Percentiles rank a stretch among this genome's conserved stretches.
These are phyloP conservation scores for Corapipo altera DNA, from an alignment of 2,113 vertebrate genomes.

Conservation along the genomic window DNA sequence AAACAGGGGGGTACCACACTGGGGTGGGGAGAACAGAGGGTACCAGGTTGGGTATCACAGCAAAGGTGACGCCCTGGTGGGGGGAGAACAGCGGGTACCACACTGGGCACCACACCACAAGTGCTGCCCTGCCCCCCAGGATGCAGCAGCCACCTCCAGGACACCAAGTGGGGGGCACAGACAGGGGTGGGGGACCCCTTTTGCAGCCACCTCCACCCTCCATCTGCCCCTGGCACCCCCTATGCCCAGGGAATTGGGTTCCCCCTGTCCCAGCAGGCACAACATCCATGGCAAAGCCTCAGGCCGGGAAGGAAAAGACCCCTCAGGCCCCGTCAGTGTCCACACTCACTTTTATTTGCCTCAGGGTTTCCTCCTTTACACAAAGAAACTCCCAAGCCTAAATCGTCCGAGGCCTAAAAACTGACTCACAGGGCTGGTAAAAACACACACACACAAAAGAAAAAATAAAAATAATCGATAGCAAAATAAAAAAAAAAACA, in stretches of 20 bases:
- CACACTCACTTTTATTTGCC: slow-evolving; percentile 2
- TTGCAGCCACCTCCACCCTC: neutral
- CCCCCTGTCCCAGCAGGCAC: neutral
- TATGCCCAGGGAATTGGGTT: neutral
- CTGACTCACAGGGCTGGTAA: neutral
- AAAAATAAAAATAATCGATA: too few species aligned
- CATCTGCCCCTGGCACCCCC: neutral
- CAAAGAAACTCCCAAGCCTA: neutral
- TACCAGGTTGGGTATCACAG: too few species aligned
- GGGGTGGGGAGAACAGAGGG: too few species aligned
- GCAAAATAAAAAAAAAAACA: neutral
- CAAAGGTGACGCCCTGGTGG: neutral
- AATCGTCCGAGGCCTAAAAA: slow-evolving; percentile 1
- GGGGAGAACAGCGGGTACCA: neutral
- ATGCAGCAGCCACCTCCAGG: neutral
- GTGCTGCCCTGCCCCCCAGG: neutral
- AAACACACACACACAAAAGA: neutral
- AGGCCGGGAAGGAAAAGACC: neutral
- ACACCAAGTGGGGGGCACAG: neutral
- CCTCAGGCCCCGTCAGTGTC: neutral
- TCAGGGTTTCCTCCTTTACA: neutral
- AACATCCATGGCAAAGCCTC: neutral
- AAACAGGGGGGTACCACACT: neutral
- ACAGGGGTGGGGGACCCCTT: rapidly evolving
- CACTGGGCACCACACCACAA: rapidly evolving